These are phyloP conservation scores for Eurosta solidaginis DNA, from an alignment of 1,140 invertebrate species.

Conservation along the genomic window DNA sequence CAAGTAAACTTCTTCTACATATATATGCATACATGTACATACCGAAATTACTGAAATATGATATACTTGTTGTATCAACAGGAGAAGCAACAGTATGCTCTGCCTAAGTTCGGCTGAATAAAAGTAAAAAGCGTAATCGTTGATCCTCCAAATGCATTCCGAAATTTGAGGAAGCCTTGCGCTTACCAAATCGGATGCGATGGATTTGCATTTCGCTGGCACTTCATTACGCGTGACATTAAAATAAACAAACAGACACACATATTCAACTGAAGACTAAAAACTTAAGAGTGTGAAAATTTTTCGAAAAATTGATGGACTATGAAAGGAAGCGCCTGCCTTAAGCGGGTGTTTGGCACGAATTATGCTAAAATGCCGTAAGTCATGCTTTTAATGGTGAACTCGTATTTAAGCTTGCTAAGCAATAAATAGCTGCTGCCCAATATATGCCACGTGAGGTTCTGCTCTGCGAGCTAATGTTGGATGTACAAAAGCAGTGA, in stretches of 20 bases:
- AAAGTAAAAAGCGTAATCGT: neutral
- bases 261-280: neutral
- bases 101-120: neutral
- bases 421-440: neutral
- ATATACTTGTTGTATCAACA: neutral
- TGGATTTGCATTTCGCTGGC: constrained; percentile 22
- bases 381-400: neutral
- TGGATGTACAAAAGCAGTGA: neutral
- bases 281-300: neutral
- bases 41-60: neutral
- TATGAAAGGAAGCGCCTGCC: neutral
- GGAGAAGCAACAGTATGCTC: neutral
- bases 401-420: neutral
- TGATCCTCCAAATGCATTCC: neutral
- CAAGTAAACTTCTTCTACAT: too few relatives aligned
- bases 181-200: constrained; percentile 1
- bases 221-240: constrained; percentile 22
- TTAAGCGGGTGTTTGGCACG: constrained; percentile 2
- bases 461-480: neutral
- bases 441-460: neutral
- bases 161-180: neutral
- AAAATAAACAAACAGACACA: neutral
- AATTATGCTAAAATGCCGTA: constrained; percentile 22
- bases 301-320: neutral
- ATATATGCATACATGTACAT: too few relatives aligned